Evolutionary conservation across 2,797 vertebrate species (phyloP).

Genomic region (Lagorchestes hirsutus): DNA sequence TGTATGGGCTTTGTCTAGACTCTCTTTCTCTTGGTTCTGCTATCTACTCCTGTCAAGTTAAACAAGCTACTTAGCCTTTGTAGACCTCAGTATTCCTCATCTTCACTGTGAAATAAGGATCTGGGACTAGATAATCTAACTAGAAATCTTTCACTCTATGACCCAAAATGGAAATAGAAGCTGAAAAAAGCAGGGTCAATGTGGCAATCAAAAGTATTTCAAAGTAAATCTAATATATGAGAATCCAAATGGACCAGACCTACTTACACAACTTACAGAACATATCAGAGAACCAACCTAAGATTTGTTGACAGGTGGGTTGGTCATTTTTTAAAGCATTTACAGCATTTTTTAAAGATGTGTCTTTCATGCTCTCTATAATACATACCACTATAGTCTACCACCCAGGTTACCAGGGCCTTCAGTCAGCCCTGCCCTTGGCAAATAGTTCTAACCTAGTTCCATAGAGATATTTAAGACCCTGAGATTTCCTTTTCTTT

Average conservation of each 20-base stretch:
- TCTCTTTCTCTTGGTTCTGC: background rate
- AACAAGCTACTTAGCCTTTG: background rate
- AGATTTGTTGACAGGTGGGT: background rate
- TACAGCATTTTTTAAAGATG: background rate
- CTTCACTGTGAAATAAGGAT: background rate
- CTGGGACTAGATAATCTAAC: background rate
- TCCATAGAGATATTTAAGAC: background rate
- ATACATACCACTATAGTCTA: background rate
- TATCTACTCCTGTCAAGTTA: background rate
- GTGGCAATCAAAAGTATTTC: background rate
- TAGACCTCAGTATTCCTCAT: background rate
- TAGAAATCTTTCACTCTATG: background rate
- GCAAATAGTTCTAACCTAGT: slow-evolving; percentile 15
- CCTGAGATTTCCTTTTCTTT: background rate
- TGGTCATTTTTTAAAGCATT: background rate
- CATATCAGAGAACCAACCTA: background rate
- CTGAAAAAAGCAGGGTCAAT: background rate
- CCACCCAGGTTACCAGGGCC: background rate
- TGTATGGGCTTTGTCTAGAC: slow-evolving; percentile 61
- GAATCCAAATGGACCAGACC: background rate
- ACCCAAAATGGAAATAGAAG: background rate
- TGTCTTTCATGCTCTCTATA: background rate
- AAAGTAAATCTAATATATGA: background rate
- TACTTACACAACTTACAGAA: background rate
- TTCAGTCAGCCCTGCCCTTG: background rate